Percentiles rank a stretch among this genome's conserved stretches.
Conservation (phyloP, 2,797 vertebrate genomes). For the Botia almorhae region DNA sequence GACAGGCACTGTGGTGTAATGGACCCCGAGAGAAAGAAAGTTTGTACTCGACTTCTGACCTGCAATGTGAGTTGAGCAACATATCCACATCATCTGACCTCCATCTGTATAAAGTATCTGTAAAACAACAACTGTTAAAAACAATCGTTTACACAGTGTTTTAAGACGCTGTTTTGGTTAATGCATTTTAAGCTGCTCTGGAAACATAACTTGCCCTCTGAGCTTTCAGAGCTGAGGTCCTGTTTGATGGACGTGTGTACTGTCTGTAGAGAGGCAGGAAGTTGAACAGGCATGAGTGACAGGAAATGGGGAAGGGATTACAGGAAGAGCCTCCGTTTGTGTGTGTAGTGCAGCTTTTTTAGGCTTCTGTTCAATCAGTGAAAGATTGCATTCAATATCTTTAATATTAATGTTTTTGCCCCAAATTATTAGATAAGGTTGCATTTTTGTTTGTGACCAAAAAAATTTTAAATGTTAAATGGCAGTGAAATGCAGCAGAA, state of each 20-base stretch:
- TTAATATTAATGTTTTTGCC: not conserved
- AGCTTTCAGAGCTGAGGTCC: not conserved
- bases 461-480: not conserved
- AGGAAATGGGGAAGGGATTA: constrained; percentile 64
- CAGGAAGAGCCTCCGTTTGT: constrained; percentile 49
- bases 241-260: not conserved
- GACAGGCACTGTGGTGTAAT: constrained; percentile 93
- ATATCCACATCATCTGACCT: not conserved
- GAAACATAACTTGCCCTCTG: not conserved
- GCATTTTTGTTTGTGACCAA: not conserved
- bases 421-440: too few relatives aligned
- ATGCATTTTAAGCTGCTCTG: not conserved
- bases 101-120: not conserved
- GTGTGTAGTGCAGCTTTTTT: constrained; percentile 20
- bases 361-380: constrained; percentile 16
- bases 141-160: not conserved
- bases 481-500: not conserved
- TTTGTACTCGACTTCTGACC: constrained; percentile 91
- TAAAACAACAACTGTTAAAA: not conserved
- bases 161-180: not conserved
- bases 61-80: constrained; percentile 85
- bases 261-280: constrained; percentile 55
- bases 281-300: constrained; percentile 65
- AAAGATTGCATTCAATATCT: not conserved
- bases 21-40: constrained; percentile 91